phyloP scores from a whole-genome alignment of 92 coral and sea anemone genomes.

The Nematostella vectensis region DNA sequence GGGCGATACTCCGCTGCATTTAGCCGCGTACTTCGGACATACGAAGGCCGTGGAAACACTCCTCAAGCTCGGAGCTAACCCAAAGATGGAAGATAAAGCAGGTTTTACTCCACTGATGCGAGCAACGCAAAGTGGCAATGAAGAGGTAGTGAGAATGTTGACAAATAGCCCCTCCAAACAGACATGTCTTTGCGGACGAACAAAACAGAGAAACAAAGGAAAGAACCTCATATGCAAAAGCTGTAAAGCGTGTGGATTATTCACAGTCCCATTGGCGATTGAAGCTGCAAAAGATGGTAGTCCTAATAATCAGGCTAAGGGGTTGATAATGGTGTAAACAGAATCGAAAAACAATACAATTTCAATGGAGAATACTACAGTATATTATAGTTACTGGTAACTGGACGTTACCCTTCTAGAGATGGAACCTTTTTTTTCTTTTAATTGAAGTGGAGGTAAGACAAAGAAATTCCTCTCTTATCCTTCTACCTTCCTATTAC shows the following conservation, averaged over 20 bases:
- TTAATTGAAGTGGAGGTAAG: too few relatives aligned
- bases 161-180: not conserved
- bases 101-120: slow-evolving; percentile 55
- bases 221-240: slow-evolving; percentile 11
- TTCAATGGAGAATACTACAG: not conserved
- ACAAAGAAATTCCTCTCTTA: too few relatives aligned
- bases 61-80: slow-evolving; percentile 14
- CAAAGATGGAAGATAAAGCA: slow-evolving; percentile 13
- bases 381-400: too few relatives aligned
- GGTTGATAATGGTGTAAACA: not conserved
- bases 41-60: slow-evolving; percentile 42
- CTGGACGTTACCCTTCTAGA: too few relatives aligned
- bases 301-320: not conserved
- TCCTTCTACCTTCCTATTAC: too few relatives aligned
- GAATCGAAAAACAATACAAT: too few relatives aligned
- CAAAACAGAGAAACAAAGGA: too few relatives aligned
- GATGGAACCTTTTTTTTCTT: too few relatives aligned
- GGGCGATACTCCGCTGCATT: slow-evolving; percentile 60
- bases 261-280: slow-evolving; percentile 5
- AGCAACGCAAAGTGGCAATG: slow-evolving; percentile 46
- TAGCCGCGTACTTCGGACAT: slow-evolving; percentile 48
- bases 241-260: slow-evolving; percentile 35
- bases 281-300: not conserved
- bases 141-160: slow-evolving; percentile 6
- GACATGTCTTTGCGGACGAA: slow-evolving; percentile 16